These are phyloP conservation scores for Heterodera filipjevi DNA, from an alignment of 2,888 invertebrate species.

Conservation along the genomic window DNA sequence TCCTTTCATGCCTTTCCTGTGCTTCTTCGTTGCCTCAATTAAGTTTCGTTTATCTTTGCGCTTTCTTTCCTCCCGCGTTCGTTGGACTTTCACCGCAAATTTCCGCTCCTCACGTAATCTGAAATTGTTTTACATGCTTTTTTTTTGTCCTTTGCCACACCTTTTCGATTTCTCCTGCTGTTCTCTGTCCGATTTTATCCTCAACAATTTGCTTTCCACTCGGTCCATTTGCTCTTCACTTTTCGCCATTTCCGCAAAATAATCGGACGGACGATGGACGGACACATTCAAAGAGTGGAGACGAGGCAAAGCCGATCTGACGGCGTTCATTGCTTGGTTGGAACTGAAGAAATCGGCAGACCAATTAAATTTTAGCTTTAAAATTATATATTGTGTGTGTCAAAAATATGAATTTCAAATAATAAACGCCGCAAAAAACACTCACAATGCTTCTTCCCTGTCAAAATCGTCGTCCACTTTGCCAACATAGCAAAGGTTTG, in stretches of 20 bases:
- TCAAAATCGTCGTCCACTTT: constrained; percentile 59
- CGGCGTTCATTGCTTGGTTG: constrained; percentile 76
- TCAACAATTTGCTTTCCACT: constrained; percentile 65
- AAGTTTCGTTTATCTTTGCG: constrained; percentile 88
- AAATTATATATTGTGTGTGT: too few species aligned
- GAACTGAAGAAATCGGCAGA: too few species aligned
- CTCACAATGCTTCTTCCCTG: constrained; percentile 61
- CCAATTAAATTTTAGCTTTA: too few species aligned
- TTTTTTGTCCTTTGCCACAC: neutral
- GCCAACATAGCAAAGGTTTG: constrained; percentile 46
- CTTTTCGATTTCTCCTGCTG: constrained; percentile 82
- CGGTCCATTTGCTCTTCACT: constrained; percentile 96
- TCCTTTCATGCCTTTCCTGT: constrained; percentile 68
- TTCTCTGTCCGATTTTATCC: constrained; percentile 77
- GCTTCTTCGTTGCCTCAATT: constrained; percentile 89
- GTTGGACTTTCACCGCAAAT: constrained; percentile 79
- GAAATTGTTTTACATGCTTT: neutral
- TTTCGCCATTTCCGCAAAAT: constrained; percentile 99
- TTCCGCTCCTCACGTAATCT: constrained; percentile 86
- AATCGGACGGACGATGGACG: constrained; percentile 89
- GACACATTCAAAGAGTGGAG: constrained; percentile 77
- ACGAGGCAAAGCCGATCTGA: constrained; percentile 78
- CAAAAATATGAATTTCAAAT: neutral
- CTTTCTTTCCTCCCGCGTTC: constrained; percentile 73
- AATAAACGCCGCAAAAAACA: constrained; percentile 18